Evolutionary conservation across 2,888 invertebrate genomes (phyloP).

Genomic region (Nysson spinosus): DNA sequence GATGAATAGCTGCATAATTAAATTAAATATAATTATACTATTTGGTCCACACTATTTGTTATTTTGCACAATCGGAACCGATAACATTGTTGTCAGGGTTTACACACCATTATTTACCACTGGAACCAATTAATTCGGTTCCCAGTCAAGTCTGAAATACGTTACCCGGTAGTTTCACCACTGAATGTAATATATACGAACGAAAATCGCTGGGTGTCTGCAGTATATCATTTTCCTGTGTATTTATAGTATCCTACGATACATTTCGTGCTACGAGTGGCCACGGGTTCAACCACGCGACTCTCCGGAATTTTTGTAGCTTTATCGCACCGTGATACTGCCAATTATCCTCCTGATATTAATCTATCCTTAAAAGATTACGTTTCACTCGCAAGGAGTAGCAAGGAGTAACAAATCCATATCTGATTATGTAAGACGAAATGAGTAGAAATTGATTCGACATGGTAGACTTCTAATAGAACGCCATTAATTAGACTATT

Average conservation of each 20-base stretch:
- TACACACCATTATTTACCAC: conserved; percentile 14
- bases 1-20: too few species aligned
- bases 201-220: conserved; percentile 13
- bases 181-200: not conserved
- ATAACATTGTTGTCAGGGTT: conserved; percentile 1
- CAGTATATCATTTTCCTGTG: conserved; percentile 7
- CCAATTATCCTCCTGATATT: too few species aligned
- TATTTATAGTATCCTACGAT: conserved; percentile 7
- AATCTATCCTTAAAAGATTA: too few species aligned
- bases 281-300: not conserved
- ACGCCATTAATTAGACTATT: too few species aligned
- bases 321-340: too few species aligned
- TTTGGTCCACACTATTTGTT: too few species aligned
- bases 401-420: too few species aligned
- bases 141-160: conserved; percentile 7
- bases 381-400: too few species aligned
- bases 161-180: not conserved
- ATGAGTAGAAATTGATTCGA: too few species aligned
- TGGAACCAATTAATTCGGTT: conserved; percentile 16
- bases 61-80: not conserved
- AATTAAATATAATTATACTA: too few species aligned
- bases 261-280: not conserved
- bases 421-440: too few species aligned
- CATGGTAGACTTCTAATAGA: too few species aligned
- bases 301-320: not conserved